Conservation (phyloP, 2,113 vertebrate genomes). For the Ceratotherium simum region DNA sequence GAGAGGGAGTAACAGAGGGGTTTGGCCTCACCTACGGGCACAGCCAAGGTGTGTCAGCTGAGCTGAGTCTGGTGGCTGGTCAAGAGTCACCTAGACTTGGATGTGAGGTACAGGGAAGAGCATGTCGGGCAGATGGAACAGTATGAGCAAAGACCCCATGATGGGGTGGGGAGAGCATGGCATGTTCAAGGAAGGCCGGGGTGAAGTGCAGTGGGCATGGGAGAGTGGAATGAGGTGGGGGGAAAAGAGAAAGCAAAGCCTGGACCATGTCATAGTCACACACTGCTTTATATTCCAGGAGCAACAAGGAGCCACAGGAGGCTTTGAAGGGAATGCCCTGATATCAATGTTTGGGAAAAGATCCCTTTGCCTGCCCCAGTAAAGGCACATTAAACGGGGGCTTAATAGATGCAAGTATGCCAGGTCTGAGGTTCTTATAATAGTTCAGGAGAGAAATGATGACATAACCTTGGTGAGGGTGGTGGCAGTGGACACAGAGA, state of each 20-base stretch:
- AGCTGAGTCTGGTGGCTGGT: background rate
- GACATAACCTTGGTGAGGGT: background rate
- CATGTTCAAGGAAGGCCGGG: background rate
- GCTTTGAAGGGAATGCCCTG: background rate
- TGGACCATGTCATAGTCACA: accelerated
- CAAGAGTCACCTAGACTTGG: background rate
- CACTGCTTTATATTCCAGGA: background rate
- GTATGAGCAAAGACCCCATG: accelerated
- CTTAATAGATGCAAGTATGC: accelerated
- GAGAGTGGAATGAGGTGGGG: background rate
- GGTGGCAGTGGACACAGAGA: background rate
- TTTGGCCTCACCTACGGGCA: background rate
- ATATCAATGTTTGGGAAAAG: background rate
- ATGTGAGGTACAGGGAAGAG: background rate
- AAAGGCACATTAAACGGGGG: background rate
- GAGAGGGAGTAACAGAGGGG: no score
- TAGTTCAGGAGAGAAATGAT: background rate
- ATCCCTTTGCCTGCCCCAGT: background rate
- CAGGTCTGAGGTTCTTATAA: background rate
- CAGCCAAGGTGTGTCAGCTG: background rate
- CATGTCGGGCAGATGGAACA: no score
- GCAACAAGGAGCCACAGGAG: background rate
- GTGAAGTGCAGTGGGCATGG: accelerated
- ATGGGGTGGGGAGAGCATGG: background rate
- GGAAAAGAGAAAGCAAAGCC: background rate